Evolutionary conservation across 2,888 invertebrate species (phyloP).

Genomic region (Diarsia brunnea): DNA sequence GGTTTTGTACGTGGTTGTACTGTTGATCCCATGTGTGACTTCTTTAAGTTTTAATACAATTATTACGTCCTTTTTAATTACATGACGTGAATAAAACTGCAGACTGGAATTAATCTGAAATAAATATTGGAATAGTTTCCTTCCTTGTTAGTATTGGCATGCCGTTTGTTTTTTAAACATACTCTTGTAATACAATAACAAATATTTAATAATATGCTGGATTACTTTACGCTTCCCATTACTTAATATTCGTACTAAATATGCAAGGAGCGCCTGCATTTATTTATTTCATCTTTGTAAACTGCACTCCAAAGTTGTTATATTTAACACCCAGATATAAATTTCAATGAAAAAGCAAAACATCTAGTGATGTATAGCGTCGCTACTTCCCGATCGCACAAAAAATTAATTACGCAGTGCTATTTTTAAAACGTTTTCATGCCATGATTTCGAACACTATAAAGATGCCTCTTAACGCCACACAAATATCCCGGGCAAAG

Average conservation of each 20-base stretch:
- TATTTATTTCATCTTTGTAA: slow-evolving; percentile 13
- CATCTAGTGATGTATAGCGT: slow-evolving; percentile 50
- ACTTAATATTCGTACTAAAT: neutral
- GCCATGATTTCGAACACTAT: slow-evolving; percentile 78
- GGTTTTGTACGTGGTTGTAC: slow-evolving; percentile 45
- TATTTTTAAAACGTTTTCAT: slow-evolving; percentile 83
- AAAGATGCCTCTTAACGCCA: slow-evolving; percentile 83
- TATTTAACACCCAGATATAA: slow-evolving; percentile 40
- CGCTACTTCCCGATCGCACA: slow-evolving; percentile 54
- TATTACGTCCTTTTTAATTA: slow-evolving; percentile 1
- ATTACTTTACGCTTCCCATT: neutral
- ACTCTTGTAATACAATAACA: slow-evolving; percentile 3
- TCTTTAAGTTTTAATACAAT: slow-evolving; percentile 20
- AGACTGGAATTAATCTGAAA: slow-evolving; percentile 19
- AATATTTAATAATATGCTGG: slow-evolving; percentile 4
- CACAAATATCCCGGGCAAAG: slow-evolving; percentile 83
- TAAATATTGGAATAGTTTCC: slow-evolving; percentile 24
- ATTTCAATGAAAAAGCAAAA: slow-evolving; percentile 50
- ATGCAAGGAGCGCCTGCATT: neutral
- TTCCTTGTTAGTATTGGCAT: slow-evolving; percentile 15
- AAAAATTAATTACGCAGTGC: slow-evolving; percentile 67
- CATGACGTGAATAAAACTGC: neutral
- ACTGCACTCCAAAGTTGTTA: slow-evolving; percentile 4
- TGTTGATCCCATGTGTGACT: slow-evolving; percentile 1
- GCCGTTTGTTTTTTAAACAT: slow-evolving; percentile 11